A percentile compares a stretch with the other conserved stretches of the same genome.
Evolutionary conservation across 2,797 vertebrate genomes (phyloP).

Genomic region (Chromobotia macracanthus): DNA sequence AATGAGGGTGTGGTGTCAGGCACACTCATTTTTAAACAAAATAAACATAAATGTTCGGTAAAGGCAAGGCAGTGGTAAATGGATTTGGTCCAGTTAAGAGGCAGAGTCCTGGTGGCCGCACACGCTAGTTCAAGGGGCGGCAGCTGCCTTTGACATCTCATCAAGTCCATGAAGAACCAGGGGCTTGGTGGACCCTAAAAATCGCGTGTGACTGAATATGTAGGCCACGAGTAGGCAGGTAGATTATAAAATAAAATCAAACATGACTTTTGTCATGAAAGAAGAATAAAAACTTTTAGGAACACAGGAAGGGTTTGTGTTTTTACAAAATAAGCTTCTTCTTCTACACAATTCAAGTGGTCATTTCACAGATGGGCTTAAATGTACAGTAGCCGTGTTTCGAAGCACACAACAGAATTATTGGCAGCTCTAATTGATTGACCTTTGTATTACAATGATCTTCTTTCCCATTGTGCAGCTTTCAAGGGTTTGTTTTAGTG

Average conservation of each 20-base stretch:
- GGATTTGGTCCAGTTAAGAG: too few species aligned
- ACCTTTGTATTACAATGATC: slow-evolving; percentile 54
- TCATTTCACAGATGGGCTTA: slow-evolving; percentile 63
- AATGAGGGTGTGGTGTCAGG: too few species aligned
- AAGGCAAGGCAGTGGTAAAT: too few species aligned
- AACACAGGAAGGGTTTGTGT: slow-evolving; percentile 24
- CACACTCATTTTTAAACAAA: too few species aligned
- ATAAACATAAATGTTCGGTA: too few species aligned
- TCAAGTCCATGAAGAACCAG: too few species aligned
- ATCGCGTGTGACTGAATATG: too few species aligned
- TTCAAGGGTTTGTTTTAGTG: slow-evolving; percentile 70
- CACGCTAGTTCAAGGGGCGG: too few species aligned
- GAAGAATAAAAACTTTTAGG: slow-evolving; percentile 30
- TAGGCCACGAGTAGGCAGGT: too few species aligned
- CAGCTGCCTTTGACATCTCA: too few species aligned
- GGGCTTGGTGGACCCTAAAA: too few species aligned
- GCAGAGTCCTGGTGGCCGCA: too few species aligned
- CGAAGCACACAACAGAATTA: slow-evolving; percentile 55
- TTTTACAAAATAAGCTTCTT: slow-evolving; percentile 50
- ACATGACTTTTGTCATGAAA: slow-evolving; percentile 42
- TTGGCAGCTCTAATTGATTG: slow-evolving; percentile 65
- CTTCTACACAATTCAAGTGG: slow-evolving; percentile 52
- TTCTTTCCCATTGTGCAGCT: slow-evolving; percentile 60
- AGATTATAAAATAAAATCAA: slow-evolving; percentile 41
- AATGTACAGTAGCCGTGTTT: slow-evolving; percentile 32